Evolutionary conservation across 1,140 invertebrate species (phyloP).

Genomic region (Drosophila ambigua): DNA sequence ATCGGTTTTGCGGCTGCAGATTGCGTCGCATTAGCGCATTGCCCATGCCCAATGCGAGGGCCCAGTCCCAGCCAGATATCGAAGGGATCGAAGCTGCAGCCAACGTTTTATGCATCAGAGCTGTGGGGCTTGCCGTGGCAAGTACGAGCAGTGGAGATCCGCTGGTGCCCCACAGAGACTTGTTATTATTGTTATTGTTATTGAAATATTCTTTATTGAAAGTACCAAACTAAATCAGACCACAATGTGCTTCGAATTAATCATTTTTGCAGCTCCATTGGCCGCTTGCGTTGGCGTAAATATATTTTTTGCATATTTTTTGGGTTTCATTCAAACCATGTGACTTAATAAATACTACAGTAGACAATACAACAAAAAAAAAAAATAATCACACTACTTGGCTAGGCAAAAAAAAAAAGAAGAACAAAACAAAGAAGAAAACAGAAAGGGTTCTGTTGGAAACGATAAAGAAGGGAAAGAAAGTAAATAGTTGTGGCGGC

Average conservation of each 20-base stretch:
- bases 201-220: too few species aligned
- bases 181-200: too few species aligned
- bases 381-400: slow-evolving; percentile 58
- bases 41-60: background rate
- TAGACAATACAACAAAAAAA: slow-evolving; percentile 57
- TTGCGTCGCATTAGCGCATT: slow-evolving; percentile 60
- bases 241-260: slow-evolving; percentile 9
- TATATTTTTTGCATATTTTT: slow-evolving; percentile 76
- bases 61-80: too few species aligned
- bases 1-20: slow-evolving; percentile 35
- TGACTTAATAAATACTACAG: slow-evolving; percentile 76
- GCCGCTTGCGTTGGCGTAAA: slow-evolving; percentile 55
- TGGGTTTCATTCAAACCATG: slow-evolving; percentile 77
- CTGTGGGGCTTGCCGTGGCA: too few species aligned
- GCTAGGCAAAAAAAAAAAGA: slow-evolving; percentile 50
- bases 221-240: background rate
- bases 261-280: slow-evolving; percentile 64
- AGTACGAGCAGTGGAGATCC: too few species aligned
- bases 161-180: too few species aligned
- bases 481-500: slow-evolving; percentile 16
- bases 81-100: too few species aligned
- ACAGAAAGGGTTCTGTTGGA: background rate
- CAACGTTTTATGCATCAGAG: too few species aligned
- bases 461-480: slow-evolving; percentile 13
- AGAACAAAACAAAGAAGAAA: slow-evolving; percentile 15